Conservation (phyloP, 2,797 vertebrate species). For the Gila robusta region DNA sequence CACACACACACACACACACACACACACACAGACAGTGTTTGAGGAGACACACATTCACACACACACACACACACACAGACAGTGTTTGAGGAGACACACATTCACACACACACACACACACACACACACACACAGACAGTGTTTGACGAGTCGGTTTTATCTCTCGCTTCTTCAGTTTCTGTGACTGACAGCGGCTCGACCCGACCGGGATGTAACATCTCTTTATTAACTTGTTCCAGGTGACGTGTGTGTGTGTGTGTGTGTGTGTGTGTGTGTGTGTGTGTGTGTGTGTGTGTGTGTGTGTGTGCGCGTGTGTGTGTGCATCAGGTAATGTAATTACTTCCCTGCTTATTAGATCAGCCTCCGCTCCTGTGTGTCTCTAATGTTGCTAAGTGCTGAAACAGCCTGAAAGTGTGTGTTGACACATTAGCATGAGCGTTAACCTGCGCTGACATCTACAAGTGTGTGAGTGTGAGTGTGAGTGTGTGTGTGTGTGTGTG, state of each 20-base stretch:
- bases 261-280: neutral
- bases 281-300: too few relatives aligned
- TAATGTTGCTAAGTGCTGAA: conserved; percentile 14
- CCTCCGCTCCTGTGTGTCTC: neutral
- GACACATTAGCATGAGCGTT: neutral
- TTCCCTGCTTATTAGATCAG: conserved; percentile 21
- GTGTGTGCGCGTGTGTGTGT: neutral
- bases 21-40: too few relatives aligned
- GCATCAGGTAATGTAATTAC: conserved; percentile 30
- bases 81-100: too few relatives aligned
- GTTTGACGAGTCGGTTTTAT: neutral
- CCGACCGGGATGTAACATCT: conserved; percentile 4
- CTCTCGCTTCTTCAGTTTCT: conserved; percentile 15
- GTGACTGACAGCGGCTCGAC: conserved; percentile 1
- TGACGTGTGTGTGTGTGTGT: too few relatives aligned
- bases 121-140: too few relatives aligned
- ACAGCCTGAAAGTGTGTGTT: neutral
- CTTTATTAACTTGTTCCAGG: conserved; percentile 41
- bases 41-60: neutral
- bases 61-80: neutral
- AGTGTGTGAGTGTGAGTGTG: too few relatives aligned
- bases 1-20: too few relatives aligned
- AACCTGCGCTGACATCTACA: conserved; percentile 2
- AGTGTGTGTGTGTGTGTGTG: too few relatives aligned
- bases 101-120: neutral